These are phyloP conservation scores for Eumacrocentrus americanus DNA, from an alignment of 2,888 invertebrate species.

Conservation along the genomic window DNA sequence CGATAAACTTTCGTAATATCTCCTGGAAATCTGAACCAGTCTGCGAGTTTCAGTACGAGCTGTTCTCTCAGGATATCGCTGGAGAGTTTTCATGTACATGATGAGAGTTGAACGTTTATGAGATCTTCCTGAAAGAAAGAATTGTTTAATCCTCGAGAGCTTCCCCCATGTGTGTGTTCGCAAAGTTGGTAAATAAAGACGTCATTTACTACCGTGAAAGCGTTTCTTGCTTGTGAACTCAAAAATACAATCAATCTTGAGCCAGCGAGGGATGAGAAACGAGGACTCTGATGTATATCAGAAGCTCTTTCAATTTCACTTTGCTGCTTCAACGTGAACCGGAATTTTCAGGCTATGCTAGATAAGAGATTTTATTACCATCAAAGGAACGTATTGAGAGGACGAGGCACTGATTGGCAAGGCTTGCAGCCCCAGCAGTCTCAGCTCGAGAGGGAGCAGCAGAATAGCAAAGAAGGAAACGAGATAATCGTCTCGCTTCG, in stretches of 20 bases:
- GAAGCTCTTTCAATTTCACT: background rate
- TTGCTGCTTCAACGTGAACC: background rate
- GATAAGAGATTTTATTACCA: conserved; percentile 36
- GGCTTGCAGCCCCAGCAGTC: too few relatives aligned
- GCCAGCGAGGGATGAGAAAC: background rate
- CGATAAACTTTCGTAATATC: conserved; percentile 35
- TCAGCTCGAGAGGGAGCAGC: too few relatives aligned
- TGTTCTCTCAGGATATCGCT: background rate
- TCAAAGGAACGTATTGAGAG: conserved; percentile 36
- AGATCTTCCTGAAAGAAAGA: background rate
- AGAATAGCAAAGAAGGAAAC: background rate
- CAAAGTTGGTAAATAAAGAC: background rate
- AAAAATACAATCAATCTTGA: too few relatives aligned
- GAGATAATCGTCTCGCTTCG: background rate
- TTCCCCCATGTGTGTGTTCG: background rate
- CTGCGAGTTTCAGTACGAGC: conserved; percentile 4
- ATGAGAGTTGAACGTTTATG: conserved; percentile 6
- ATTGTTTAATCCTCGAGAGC: background rate
- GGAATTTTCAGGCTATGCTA: background rate
- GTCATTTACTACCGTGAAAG: too few relatives aligned
- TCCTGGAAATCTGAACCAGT: conserved; percentile 11
- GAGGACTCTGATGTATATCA: background rate
- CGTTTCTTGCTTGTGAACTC: too few relatives aligned
- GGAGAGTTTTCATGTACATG: background rate
- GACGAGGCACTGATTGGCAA: conserved; percentile 36